Base-by-base conservation (phyloP, 2,113 vertebrate genomes). In the Lipotes vexillifer region DNA sequence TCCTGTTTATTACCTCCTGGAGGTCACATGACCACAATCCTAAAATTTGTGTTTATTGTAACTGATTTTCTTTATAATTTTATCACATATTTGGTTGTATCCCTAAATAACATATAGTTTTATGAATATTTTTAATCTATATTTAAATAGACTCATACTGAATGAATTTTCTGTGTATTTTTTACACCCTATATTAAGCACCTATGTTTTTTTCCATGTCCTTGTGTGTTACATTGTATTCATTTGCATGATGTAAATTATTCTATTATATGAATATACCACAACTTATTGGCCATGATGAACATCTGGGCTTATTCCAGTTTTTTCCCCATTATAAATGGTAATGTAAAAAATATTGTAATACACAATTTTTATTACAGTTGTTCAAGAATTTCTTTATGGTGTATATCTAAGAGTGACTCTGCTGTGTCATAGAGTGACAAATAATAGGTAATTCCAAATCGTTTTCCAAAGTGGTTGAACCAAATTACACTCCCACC, bases 301-400 rank as follows among this genome's bases (percentile, higher is more conserved):
- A 65, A 78, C 8, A 81, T 81, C 78, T 90, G 87, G 38, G 46
- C 11, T 96, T 80, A 84, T 95, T 71, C 17, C 1, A 96, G 14
- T 65, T 90, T 88, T 93, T 65, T 17, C 15, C 74, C 8, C 3
- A 41, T 71, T 94, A n/a, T 55, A 91, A 96, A 75, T 71, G 13
- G 12, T 41, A 78, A 33, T 25, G 2, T 52, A 84, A 88, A 69
- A 52, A 69, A 57, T 69, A 84, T n/a, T 89, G 14, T 81, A 89
- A 84, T 59, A 44, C 3, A 66, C 6, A 59, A 38, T 31, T 96
- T 59, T 61, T 93, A 25, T 95, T 94, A 69, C 9, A 82, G 49
- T 88, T 93, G 36, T 92, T 91, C 49, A 90, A 81, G 71, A 66
- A 13, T 71, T 93, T 91, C 27, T 94, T 93, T 87, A 90, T 59